Conservation (phyloP, 2,797 vertebrate species). For the Pitangus sulphuratus region DNA sequence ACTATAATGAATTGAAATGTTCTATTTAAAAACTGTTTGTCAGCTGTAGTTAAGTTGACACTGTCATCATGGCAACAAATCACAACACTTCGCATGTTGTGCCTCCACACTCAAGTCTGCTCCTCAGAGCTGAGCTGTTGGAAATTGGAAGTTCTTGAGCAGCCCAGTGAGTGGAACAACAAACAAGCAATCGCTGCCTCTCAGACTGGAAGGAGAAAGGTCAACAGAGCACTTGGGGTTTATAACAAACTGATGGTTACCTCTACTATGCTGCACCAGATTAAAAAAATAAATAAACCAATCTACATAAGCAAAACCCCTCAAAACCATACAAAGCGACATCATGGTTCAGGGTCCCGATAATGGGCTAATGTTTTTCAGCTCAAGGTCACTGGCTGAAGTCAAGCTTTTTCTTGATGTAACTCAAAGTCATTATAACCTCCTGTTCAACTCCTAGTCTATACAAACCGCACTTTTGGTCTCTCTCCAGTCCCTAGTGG, state of each 20-base stretch:
- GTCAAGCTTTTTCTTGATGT: neutral
- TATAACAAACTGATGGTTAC: slow-evolving; percentile 26
- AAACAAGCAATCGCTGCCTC: neutral
- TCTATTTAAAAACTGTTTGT: slow-evolving; percentile 85
- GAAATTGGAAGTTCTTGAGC: slow-evolving; percentile 33
- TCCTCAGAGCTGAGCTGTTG: neutral
- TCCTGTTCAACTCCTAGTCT: neutral
- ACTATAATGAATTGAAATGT: slow-evolving; percentile 78
- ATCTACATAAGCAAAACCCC: slow-evolving; percentile 46
- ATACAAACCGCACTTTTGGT: neutral
- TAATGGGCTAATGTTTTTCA: neutral
- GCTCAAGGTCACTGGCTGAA: slow-evolving; percentile 56
- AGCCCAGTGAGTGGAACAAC: slow-evolving; percentile 27
- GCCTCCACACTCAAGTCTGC: slow-evolving; percentile 34
- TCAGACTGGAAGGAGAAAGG: neutral
- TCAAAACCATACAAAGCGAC: neutral
- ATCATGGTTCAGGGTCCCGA: neutral
- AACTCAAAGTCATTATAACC: slow-evolving; percentile 51
- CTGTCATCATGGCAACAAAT: slow-evolving; percentile 81
- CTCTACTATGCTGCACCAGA: slow-evolving; percentile 30
- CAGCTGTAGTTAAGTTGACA: slow-evolving; percentile 81
- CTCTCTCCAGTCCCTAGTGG: neutral
- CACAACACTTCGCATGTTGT: slow-evolving; percentile 75
- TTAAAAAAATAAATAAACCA: slow-evolving; percentile 63
- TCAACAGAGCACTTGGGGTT: neutral